Evolutionary conservation across 2,113 vertebrate genomes (phyloP).

Genomic region (Aphyosemion australe): DNA sequence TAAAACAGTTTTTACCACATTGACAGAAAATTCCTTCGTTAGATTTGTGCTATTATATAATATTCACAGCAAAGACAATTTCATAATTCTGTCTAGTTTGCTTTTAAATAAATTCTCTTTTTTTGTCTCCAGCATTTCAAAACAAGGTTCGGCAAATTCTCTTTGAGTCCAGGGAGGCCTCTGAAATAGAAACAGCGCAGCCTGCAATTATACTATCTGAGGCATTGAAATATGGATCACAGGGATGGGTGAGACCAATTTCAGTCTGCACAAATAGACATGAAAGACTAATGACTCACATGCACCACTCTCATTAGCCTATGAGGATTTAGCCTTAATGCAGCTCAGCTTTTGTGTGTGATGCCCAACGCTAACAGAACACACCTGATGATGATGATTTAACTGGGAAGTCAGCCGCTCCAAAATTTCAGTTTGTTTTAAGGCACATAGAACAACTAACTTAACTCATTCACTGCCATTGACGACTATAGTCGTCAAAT

Average conservation of each 20-base stretch:
- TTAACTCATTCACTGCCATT: too few relatives aligned
- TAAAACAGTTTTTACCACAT: too few relatives aligned
- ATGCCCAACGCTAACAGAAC: conserved; percentile 7
- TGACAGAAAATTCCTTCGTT: too few relatives aligned
- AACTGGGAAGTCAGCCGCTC: too few relatives aligned
- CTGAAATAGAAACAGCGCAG: conserved; percentile 58
- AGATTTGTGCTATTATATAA: too few relatives aligned
- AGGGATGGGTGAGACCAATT: conserved; percentile 47
- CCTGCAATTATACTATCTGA: conserved; percentile 62
- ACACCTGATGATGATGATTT: neutral
- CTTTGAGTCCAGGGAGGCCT: conserved; percentile 33
- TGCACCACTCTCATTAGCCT: conserved; percentile 23
- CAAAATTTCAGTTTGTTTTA: too few relatives aligned
- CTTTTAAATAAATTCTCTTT: neutral
- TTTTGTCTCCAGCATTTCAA: conserved; percentile 18
- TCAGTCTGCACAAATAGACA: conserved; percentile 60
- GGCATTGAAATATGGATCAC: conserved; percentile 49
- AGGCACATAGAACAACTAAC: too few relatives aligned
- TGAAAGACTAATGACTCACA: conserved; percentile 51
- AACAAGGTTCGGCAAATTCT: conserved; percentile 32
- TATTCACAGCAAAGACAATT: neutral
- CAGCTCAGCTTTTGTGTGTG: conserved; percentile 14
- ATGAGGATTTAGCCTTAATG: conserved; percentile 21
- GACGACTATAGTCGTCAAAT: too few relatives aligned
- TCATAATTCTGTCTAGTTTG: neutral